Evolutionary conservation across 1,140 invertebrate species (phyloP).

Genomic region (Drosophila mauritiana): DNA sequence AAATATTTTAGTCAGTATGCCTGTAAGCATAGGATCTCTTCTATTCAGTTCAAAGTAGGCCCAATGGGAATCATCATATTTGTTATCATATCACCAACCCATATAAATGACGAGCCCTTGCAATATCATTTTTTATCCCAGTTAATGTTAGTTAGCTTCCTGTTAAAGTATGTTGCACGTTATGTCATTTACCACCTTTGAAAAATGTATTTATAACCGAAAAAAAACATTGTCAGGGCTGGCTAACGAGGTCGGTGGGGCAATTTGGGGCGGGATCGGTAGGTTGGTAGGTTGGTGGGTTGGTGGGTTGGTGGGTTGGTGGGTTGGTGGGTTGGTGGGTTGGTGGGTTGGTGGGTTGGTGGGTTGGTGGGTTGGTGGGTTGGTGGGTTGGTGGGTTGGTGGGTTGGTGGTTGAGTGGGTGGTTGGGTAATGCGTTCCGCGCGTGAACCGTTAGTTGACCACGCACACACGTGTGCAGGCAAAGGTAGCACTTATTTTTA

Average conservation of each 20-base stretch:
- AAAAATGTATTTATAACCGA: conserved; percentile 55
- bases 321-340: background rate
- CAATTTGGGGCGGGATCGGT: conserved; percentile 7
- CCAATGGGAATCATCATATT: background rate
- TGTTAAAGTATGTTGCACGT: conserved; percentile 16
- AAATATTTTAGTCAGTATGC: too few relatives aligned
- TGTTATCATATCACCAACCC: too few relatives aligned
- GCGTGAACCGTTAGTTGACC: conserved; percentile 56
- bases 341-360: background rate
- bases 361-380: conserved; percentile 7
- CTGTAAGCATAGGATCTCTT: too few relatives aligned
- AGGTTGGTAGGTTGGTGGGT: too few relatives aligned
- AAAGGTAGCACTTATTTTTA: conserved; percentile 51
- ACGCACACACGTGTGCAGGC: conserved; percentile 27
- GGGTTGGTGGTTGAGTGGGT: background rate
- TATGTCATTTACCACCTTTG: conserved; percentile 45
- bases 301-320: background rate
- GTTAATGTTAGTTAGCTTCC: conserved; percentile 7
- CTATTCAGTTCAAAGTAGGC: background rate
- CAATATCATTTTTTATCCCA: background rate
- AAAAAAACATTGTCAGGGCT: conserved; percentile 43
- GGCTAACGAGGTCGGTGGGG: conserved; percentile 29
- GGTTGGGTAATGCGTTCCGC: conserved; percentile 41
- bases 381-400: background rate
- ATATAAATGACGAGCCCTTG: too few relatives aligned